Evolutionary conservation across 92 coral and sea anemone species (phyloP), one percentile per base, ranked within the genome.

Genomic region (Blastomussa wellsi): DNA sequence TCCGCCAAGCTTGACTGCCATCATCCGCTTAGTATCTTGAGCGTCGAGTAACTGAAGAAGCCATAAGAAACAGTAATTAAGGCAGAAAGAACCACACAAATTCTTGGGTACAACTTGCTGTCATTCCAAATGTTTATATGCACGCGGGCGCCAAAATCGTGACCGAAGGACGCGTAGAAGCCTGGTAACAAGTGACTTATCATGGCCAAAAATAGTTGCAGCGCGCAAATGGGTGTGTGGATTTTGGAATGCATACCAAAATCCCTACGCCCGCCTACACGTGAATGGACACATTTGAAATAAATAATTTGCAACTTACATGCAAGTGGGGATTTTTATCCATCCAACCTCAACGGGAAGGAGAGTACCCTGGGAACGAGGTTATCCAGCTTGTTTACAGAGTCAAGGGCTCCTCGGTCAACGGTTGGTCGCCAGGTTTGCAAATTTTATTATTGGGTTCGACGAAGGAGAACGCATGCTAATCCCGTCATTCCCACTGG

Each of bases 1-100:
- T 16, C 71, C 49, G 60, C 39, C 86, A 72, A 76, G 49, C 78
- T 71, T 82, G 70, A 55, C 66, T 52, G 68, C 69, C 86, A 72
- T 72, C 86, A 13, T 72, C 75, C 7, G 15, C 31, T 82, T 22
- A 70, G 76, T 52, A 53, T 53, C 20, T 68, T 71, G 69, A 24
- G 15, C 38, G 69, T 53, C 69, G 47, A 71, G 16, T 55, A 12
- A 71, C 69, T 53, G 69, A 72, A 82, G 57, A 37, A 47, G 39
- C 28, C 52, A 32, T 49, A 76, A 38, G 33, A 76, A 76, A 67
- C 81, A 42, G 52, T 49, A 48, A 48, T 29, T 12, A 41, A 37
- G 17, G 26, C 4, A 26, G 39, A 26, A 24, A 38, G 47, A 37
- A 38, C 48, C 44, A 7, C 48, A 2, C 75, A 37, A 70, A 70